phyloP scores from a whole-genome alignment of 2,797 vertebrate genomes.

The Intellagama lesueurii region DNA sequence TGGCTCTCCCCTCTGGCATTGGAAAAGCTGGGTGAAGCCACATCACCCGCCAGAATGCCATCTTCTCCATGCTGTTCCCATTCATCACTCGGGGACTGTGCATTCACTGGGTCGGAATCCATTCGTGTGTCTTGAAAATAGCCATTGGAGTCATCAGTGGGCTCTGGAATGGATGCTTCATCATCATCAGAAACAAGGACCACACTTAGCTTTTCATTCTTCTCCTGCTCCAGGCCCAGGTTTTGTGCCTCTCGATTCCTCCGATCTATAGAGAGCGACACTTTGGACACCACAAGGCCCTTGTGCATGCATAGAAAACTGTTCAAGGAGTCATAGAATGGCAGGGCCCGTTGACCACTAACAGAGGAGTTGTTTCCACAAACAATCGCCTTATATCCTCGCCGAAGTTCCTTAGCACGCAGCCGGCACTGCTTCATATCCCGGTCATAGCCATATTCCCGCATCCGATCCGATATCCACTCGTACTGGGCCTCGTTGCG shows the following conservation, averaged over 20 bases:
- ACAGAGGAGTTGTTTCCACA: conserved; percentile 41
- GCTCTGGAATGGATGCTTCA: conserved; percentile 38
- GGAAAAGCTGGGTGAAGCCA: conserved; percentile 22
- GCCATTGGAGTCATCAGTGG: conserved; percentile 35
- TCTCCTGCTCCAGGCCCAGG: conserved; percentile 26
- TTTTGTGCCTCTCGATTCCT: conserved; percentile 34
- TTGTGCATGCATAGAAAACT: conserved; percentile 48
- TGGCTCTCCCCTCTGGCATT: conserved; percentile 30
- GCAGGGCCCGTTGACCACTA: conserved; percentile 42
- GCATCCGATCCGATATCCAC: conserved; percentile 40
- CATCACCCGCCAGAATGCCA: conserved; percentile 17
- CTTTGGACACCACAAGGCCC: conserved; percentile 42
- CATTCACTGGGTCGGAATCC: conserved; percentile 22
- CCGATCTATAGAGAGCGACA: conserved; percentile 40
- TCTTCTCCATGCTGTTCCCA: conserved; percentile 41
- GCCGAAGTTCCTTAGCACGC: conserved; percentile 39
- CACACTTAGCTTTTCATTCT: conserved; percentile 39
- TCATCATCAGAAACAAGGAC: conserved; percentile 44
- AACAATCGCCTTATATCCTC: conserved; percentile 44
- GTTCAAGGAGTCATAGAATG: conserved; percentile 36
- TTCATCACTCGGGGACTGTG: conserved; percentile 33
- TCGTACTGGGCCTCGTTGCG: conserved; percentile 43
- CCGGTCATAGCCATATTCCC: conserved; percentile 35
- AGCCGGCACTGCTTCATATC: conserved; percentile 46
- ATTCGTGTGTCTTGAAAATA: conserved; percentile 32